A percentile compares a stretch with the other conserved stretches of the same genome.
These are phyloP conservation scores for Lethocerus indicus DNA, from an alignment of 1,140 invertebrate genomes.

Conservation along the genomic window DNA sequence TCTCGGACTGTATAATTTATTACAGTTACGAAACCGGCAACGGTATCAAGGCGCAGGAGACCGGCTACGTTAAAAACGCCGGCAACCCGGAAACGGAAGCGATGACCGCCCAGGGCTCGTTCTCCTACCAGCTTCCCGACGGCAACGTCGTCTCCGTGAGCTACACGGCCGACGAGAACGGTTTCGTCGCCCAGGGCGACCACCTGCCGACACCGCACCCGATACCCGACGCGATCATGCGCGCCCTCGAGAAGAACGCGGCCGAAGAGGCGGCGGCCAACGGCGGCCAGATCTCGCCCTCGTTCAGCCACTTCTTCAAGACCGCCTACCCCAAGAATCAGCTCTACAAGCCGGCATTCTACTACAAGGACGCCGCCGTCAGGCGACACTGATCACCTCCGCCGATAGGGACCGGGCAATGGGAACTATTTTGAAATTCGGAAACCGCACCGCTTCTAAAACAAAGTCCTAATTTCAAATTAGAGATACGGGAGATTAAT, in stretches of 20 bases:
- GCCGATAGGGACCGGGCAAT: too few relatives aligned
- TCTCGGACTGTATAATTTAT: too few relatives aligned
- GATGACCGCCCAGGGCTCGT: conserved; percentile 25
- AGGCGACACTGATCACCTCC: too few relatives aligned
- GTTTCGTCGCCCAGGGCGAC: conserved; percentile 11
- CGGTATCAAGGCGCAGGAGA: conserved; percentile 45
- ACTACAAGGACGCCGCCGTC: too few relatives aligned
- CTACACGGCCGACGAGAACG: conserved; percentile 14
- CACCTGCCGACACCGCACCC: conserved; percentile 15
- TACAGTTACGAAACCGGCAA: conserved; percentile 40
- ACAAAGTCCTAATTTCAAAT: too few relatives aligned
- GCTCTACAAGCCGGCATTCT: too few relatives aligned
- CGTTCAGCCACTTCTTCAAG: background rate
- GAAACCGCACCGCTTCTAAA: too few relatives aligned
- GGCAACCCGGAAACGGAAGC: conserved; percentile 32
- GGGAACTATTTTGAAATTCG: too few relatives aligned
- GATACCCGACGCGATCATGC: conserved; percentile 20
- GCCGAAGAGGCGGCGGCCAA: conserved; percentile 19
- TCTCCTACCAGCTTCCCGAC: conserved; percentile 49
- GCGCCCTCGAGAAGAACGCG: conserved; percentile 29
- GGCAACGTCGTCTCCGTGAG: conserved; percentile 11
- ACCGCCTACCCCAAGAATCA: too few relatives aligned
- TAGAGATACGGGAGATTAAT: too few relatives aligned
- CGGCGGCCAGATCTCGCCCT: background rate
- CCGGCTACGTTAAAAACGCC: conserved; percentile 21